Conservation (phyloP, 2,888 invertebrate species). For the Creontiades dilutus region DNA sequence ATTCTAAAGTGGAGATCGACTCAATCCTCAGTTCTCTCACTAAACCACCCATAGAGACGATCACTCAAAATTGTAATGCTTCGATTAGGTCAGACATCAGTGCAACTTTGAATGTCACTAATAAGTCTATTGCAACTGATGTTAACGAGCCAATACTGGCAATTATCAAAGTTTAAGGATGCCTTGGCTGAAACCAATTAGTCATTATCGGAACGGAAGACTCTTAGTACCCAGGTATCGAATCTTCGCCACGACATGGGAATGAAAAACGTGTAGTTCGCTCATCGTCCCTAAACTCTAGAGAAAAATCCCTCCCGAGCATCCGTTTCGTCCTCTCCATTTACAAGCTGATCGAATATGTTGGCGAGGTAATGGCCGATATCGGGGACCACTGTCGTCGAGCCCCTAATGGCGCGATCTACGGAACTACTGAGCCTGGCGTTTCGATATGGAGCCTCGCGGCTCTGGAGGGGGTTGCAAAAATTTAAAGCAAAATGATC, state of each 20-base stretch:
- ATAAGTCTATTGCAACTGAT: not conserved
- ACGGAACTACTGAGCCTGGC: not conserved
- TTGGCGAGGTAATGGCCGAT: constrained; percentile 1
- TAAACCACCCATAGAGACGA: not conserved
- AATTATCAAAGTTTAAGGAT: not conserved
- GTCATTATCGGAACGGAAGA: not conserved
- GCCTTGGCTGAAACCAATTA: not conserved
- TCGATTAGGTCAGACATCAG: not conserved
- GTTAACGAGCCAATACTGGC: not conserved
- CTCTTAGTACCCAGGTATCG: constrained; percentile 8
- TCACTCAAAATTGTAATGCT: not conserved
- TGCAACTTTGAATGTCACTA: not conserved
- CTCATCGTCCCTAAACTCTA: not conserved
- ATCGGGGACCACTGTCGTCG: not conserved
- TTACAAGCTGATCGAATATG: not conserved
- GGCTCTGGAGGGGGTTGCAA: not conserved
- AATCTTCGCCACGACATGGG: not conserved
- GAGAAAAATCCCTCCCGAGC: not conserved
- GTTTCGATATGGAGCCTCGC: not conserved
- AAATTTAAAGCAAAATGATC: constrained; percentile 16
- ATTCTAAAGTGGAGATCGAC: not conserved
- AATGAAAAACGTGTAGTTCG: not conserved
- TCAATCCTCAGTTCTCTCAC: not conserved
- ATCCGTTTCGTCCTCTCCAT: not conserved
- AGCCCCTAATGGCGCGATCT: constrained; percentile 12